phyloP scores from a whole-genome alignment of 2,888 invertebrate species.

The Hofmannophila pseudospretella region DNA sequence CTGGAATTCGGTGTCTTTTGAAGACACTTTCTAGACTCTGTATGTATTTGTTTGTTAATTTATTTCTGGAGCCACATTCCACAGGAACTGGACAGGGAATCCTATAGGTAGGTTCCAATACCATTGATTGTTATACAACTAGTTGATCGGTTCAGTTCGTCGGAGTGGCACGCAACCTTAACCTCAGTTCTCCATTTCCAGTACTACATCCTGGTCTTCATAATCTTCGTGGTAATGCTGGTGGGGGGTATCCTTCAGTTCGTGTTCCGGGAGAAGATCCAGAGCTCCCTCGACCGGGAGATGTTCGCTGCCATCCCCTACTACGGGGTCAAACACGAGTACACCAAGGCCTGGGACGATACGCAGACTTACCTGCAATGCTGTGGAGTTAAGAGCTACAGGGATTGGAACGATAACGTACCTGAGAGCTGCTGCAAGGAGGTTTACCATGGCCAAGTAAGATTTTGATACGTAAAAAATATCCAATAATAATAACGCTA shows the following conservation, averaged over 20 bases:
- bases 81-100: too few species aligned
- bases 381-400: slow-evolving; percentile 87
- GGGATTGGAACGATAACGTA: slow-evolving; percentile 85
- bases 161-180: too few species aligned
- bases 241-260: slow-evolving; percentile 94
- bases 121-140: too few species aligned
- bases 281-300: slow-evolving; percentile 85
- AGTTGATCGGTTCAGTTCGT: too few species aligned
- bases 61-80: too few species aligned
- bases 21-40: too few species aligned
- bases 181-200: too few species aligned
- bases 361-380: slow-evolving; percentile 91
- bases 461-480: too few species aligned
- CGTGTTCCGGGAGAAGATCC: slow-evolving; percentile 91
- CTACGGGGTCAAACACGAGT: slow-evolving; percentile 83
- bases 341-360: slow-evolving; percentile 91
- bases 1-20: too few species aligned
- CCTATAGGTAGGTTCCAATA: too few species aligned
- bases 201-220: slow-evolving; percentile 93
- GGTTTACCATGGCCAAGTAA: slow-evolving; percentile 75
- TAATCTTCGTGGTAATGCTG: slow-evolving; percentile 93
- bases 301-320: slow-evolving; percentile 86
- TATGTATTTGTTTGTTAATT: too few species aligned
- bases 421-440: slow-evolving; percentile 89
- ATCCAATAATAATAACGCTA: too few species aligned